These are phyloP conservation scores for Lordiphosa clarofinis DNA, from an alignment of 1,140 invertebrate genomes.

Conservation along the genomic window DNA sequence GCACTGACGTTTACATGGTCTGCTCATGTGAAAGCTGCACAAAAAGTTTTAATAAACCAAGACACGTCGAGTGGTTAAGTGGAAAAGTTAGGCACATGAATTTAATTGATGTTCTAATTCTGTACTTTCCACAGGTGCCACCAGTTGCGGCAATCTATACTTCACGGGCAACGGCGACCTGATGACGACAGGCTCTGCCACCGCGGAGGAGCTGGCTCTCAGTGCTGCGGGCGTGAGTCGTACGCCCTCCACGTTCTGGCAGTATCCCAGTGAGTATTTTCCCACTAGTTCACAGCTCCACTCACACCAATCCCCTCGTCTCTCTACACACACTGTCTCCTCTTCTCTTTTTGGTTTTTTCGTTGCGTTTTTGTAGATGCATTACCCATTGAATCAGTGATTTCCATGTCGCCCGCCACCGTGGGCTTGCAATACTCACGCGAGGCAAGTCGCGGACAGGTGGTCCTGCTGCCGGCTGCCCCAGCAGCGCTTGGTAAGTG, in stretches of 20 bases:
- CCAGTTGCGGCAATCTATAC: conserved; percentile 74
- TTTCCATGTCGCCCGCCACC: conserved; percentile 84
- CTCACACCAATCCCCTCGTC: background rate
- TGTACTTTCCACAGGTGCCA: conserved; percentile 47
- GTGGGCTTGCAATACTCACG: conserved; percentile 89
- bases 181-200: conserved; percentile 69
- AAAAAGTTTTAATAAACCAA: conserved; percentile 60
- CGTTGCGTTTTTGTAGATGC: conserved; percentile 81
- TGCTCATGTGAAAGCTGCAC: conserved; percentile 23
- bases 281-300: no score
- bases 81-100: conserved; percentile 27
- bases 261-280: conserved; percentile 85
- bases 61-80: conserved; percentile 32
- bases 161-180: conserved; percentile 75
- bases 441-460: conserved; percentile 89
- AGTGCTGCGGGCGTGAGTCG: conserved; percentile 62
- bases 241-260: conserved; percentile 85
- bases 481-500: conserved; percentile 81
- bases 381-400: conserved; percentile 85
- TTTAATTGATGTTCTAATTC: background rate
- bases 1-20: conserved; percentile 19
- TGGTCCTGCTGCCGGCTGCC: conserved; percentile 86
- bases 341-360: conserved; percentile 55
- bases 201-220: conserved; percentile 69
- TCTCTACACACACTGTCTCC: conserved; percentile 11